Base-by-base conservation (phyloP, 2,113 vertebrate genomes). In the Indicator indicator region DNA sequence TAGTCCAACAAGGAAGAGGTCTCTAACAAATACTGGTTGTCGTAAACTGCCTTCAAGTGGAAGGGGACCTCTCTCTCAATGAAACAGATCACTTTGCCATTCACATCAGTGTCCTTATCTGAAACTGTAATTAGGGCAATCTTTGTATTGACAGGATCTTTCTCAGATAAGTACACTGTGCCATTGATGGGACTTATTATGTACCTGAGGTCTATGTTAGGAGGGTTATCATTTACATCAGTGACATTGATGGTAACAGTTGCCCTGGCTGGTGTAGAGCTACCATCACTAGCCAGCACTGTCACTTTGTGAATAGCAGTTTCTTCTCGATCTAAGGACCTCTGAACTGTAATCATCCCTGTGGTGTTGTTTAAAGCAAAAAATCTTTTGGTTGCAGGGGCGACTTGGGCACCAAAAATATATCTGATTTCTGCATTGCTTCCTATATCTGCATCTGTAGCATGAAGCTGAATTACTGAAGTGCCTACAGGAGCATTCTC, bases 121-220 rank as follows among this genome's bases (percentile, higher is more conserved):
- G 99, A 99, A 96, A 99, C 99, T 0, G 99, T 99, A 97, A 99
- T 99, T 62, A 99, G 98, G 86, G 99, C 99, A 77, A 99, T 99
- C 98, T 99, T 99, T 86, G 99, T 99, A 97, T 99, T 99, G 97
- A 99, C 97, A 54, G 99, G 99, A 94, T 99, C 99, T 96, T 99
- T 99, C 98, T 99, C 99, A 32, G 99, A 99, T 95, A 99, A 98
- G 97, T 99, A 99, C 97, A 99, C 99, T 4, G 99, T 99, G 90
- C 99, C 99, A 89, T 99, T 99, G 97, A 99, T 99, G 95, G 99
- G 99, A 95, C 99, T 99, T 97, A 99, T 99, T 94, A 99, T 99
- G 97, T 99, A 99, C 97, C 99, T 98, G 98, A 99, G 98, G 98
- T 99, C 99, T 96, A 99, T 99, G 96, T 99, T 99, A 10, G 99